Conservation (phyloP, 2,797 vertebrate genomes). For the Pampus argenteus region DNA sequence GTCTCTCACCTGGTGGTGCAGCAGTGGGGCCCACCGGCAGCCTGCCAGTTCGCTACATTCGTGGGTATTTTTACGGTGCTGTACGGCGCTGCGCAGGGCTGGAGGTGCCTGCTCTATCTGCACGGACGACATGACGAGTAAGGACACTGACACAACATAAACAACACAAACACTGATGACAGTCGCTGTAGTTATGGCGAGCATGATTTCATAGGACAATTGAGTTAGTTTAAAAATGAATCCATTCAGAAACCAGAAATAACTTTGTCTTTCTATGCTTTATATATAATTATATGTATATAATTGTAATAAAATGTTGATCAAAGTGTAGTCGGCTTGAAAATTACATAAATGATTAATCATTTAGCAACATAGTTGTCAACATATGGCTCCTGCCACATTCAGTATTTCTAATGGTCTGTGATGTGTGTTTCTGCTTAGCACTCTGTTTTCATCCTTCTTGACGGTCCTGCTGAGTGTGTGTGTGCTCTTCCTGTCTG, state of each 20-base stretch:
- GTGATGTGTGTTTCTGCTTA: conserved; percentile 51
- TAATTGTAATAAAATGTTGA: not conserved
- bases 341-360: too few relatives aligned
- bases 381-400: not conserved
- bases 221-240: too few relatives aligned
- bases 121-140: conserved; percentile 87
- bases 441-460: conserved; percentile 87
- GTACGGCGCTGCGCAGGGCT: conserved; percentile 87
- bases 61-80: conserved; percentile 87
- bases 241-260: too few relatives aligned
- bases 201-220: too few relatives aligned
- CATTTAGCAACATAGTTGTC: too few relatives aligned
- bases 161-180: not conserved
- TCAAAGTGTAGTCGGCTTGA: not conserved
- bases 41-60: conserved; percentile 87
- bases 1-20: conserved; percentile 79
- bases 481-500: conserved; percentile 85
- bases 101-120: conserved; percentile 87
- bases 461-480: conserved; percentile 85
- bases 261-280: too few relatives aligned
- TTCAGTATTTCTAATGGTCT: conserved; percentile 14
- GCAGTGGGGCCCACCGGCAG: conserved; percentile 85
- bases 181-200: too few relatives aligned
- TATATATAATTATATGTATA: too few relatives aligned
- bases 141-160: conserved; percentile 47